These are phyloP conservation scores for Pseudoatta argentina DNA, from an alignment of 1,140 invertebrate genomes.

Conservation along the genomic window DNA sequence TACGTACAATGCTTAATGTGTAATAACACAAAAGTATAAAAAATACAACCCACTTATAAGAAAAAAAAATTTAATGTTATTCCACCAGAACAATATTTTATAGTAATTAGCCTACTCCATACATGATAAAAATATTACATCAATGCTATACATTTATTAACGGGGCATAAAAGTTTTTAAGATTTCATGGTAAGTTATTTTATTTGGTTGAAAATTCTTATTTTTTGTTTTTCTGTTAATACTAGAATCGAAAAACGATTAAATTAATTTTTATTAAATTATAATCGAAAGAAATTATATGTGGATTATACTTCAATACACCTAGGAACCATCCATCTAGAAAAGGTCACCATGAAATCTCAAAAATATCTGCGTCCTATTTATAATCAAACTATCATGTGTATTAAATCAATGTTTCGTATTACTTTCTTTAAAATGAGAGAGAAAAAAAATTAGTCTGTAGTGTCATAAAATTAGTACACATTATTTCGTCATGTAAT, in stretches of 20 bases:
- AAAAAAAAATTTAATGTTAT: conserved; percentile 9
- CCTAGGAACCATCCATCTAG: neutral
- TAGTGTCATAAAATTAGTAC: conserved; percentile 9
- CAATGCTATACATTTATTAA: conserved; percentile 34
- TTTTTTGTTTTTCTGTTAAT: neutral
- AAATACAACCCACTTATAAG: neutral
- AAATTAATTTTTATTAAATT: neutral
- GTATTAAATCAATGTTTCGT: conserved; percentile 13
- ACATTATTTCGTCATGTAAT: conserved; percentile 52
- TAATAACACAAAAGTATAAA: conserved; percentile 25
- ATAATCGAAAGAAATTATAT: neutral
- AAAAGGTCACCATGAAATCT: neutral
- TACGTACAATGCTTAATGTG: conserved; percentile 31
- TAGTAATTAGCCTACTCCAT: conserved; percentile 15
- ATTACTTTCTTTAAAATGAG: conserved; percentile 33
- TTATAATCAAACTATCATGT: conserved; percentile 22
- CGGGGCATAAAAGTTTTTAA: neutral
- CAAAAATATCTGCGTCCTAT: conserved; percentile 16
- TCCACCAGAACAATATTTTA: conserved; percentile 2
- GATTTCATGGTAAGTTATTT: neutral
- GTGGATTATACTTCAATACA: neutral
- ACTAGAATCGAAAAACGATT: neutral
- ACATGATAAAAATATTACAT: conserved; percentile 19
- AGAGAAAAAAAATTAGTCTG: conserved; percentile 22
- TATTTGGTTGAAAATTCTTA: neutral